Base-by-base conservation (phyloP, 2,888 invertebrate species). In the Lasiommata megera region DNA sequence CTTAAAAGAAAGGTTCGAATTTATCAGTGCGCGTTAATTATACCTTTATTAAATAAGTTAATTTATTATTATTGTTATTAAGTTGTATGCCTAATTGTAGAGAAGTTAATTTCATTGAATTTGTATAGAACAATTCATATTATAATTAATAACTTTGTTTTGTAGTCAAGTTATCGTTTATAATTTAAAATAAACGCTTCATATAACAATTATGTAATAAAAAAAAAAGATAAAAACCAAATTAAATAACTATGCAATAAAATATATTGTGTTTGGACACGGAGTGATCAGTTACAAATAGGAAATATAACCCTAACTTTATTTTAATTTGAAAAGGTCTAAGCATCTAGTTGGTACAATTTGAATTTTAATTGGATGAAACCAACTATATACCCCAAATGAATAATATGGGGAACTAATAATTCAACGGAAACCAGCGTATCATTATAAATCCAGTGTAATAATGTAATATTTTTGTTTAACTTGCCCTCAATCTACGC, bases 101-200 rank as follows among this genome's bases (percentile, higher is more conserved):
- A 12, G 9, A 31, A 41, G 5, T 31, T 41, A 31, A 18, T 52
- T 41, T 50, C 38, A 52, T 41, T 51, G 11, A 31, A 12, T 31
- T 40, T 57, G 14, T 47, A 47, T 57, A 52, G 40, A 34, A 57
- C 9, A 57, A n/a, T 23, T 23, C 34, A 41, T 53, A 40, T 43
- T 43, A 12, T 34, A 46, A 12, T 52, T 53, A 47, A 38, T 46
- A 28, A 36, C 28, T 34, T 41, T 41, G 40, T 40, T 47, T 55
- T 56, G 40, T 57, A 57, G 41, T 47, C n/a, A 9, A 52, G 29
- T 52, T 52, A 52, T 51, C 14, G 40, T 40, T 52, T 52, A 31
- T 41, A 28, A 28, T 38, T 12, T 2, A 23, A 38, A 12, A 38
- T 8, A 41, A 52, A 41, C 17, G 41, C 52, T 41, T 52, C 52